Percentiles rank a stretch among this genome's conserved stretches.
These are phyloP conservation scores for Zygaena filipendulae DNA, from an alignment of 2,888 invertebrate species.

Conservation along the genomic window DNA sequence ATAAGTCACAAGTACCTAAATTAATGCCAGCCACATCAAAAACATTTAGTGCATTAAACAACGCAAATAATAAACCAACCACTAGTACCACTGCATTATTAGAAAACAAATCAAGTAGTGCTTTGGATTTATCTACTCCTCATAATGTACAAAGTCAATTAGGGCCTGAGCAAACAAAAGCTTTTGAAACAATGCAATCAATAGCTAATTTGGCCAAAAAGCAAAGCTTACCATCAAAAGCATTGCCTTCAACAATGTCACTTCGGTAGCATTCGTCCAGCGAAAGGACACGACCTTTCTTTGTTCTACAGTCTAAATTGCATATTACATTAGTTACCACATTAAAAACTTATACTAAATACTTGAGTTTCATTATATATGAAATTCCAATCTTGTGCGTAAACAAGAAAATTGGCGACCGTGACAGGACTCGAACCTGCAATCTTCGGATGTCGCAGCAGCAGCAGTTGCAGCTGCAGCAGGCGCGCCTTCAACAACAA, in stretches of 20 bases:
- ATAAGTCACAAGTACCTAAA: conserved; percentile 57
- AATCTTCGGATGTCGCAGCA: conserved; percentile 80
- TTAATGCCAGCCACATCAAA: conserved; percentile 52
- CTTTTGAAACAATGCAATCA: conserved; percentile 62
- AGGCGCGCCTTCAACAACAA: no score
- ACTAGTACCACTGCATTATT: conserved; percentile 21
- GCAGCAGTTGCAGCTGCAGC: no score
- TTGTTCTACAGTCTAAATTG: no score
- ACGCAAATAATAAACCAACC: conserved; percentile 28
- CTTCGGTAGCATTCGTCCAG: no score
- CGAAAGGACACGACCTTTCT: no score
- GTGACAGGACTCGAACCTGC: conserved; percentile 80
- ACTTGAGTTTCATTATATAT: no score
- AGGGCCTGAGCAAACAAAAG: conserved; percentile 51
- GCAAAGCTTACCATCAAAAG: conserved; percentile 47
- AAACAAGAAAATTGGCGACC: no score
- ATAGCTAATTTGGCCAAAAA: conserved; percentile 62
- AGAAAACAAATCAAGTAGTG: conserved; percentile 45
- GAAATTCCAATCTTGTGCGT: no score
- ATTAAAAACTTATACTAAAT: no score
- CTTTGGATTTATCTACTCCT: conserved; percentile 58
- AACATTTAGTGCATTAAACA: conserved; percentile 41
- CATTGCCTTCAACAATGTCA: conserved; percentile 30
- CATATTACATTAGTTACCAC: no score
- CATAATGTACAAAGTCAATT: conserved; percentile 49